Evolutionary conservation across 35 echinoderm and acorn worm species (phyloP).

Genomic region (Hemicentrotus pulcherrimus): DNA sequence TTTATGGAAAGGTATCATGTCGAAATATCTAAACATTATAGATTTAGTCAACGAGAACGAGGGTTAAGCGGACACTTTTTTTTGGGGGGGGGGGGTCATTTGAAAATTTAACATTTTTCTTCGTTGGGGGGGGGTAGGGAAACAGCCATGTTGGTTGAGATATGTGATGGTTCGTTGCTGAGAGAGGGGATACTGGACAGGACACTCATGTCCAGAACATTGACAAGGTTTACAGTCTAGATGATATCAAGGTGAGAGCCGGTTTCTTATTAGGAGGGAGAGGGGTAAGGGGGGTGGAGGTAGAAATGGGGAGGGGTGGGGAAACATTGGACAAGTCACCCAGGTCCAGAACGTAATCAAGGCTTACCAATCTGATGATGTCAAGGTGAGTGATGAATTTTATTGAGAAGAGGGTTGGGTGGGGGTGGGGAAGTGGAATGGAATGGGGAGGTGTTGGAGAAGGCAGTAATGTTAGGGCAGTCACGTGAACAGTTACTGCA

Average conservation of each 20-base stretch:
- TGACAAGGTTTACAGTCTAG: conserved; percentile 38
- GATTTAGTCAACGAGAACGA: no score
- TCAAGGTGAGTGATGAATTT: not conserved
- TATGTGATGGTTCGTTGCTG: conserved; percentile 74
- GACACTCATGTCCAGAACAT: conserved; percentile 93
- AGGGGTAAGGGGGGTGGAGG: not conserved
- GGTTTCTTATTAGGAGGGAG: no score
- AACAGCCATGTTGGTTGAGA: not conserved
- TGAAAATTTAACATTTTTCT: no score
- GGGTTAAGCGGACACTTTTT: no score
- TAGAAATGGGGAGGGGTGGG: not conserved
- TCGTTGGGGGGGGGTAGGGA: not conserved
- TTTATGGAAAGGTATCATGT: no score
- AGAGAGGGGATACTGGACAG: conserved; percentile 86
- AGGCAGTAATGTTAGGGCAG: no score
- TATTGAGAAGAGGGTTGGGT: no score
- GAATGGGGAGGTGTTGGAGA: no score
- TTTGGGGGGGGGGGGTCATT: no score
- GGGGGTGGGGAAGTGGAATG: no score
- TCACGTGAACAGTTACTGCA: no score
- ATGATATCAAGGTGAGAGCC: not conserved
- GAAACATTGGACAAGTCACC: conserved; percentile 42
- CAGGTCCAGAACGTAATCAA: conserved; percentile 91
- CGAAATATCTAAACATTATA: no score
- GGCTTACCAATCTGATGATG: not conserved